These are phyloP conservation scores for Heterodera carotae DNA, from an alignment of 1,140 invertebrate genomes.

Conservation along the genomic window DNA sequence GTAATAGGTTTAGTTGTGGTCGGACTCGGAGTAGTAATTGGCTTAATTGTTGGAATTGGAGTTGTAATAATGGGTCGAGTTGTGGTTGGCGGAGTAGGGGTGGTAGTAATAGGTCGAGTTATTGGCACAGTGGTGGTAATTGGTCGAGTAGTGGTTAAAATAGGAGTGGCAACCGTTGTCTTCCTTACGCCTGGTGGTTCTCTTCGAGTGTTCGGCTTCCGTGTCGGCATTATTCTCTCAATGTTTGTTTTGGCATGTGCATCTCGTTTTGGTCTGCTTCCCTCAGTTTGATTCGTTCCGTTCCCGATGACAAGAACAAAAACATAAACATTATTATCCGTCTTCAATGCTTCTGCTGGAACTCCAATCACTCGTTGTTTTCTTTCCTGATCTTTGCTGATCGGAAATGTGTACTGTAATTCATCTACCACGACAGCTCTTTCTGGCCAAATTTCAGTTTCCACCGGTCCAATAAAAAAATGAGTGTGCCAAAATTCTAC, in stretches of 20 bases:
- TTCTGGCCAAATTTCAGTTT: background rate
- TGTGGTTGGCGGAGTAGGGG: background rate
- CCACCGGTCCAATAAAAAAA: background rate
- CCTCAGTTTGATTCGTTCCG: background rate
- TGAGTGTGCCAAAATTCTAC: conserved; percentile 5
- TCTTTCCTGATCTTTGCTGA: background rate
- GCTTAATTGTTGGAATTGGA: too few species aligned
- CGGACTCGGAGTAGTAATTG: too few species aligned
- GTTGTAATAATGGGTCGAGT: too few species aligned
- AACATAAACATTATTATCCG: conserved; percentile 6
- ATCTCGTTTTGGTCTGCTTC: background rate
- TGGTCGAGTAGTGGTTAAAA: background rate
- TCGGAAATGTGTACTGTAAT: background rate
- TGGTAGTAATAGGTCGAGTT: background rate
- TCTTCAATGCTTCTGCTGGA: background rate
- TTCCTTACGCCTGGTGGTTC: too few species aligned
- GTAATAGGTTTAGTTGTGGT: background rate
- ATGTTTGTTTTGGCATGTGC: background rate
- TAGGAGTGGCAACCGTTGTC: background rate
- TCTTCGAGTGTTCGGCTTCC: background rate
- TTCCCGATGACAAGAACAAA: background rate
- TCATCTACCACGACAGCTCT: background rate
- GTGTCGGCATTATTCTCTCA: background rate
- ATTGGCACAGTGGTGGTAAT: background rate
- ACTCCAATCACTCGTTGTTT: background rate